phyloP scores from a whole-genome alignment of 2,888 invertebrate genomes.

The Ophion costatus region DNA sequence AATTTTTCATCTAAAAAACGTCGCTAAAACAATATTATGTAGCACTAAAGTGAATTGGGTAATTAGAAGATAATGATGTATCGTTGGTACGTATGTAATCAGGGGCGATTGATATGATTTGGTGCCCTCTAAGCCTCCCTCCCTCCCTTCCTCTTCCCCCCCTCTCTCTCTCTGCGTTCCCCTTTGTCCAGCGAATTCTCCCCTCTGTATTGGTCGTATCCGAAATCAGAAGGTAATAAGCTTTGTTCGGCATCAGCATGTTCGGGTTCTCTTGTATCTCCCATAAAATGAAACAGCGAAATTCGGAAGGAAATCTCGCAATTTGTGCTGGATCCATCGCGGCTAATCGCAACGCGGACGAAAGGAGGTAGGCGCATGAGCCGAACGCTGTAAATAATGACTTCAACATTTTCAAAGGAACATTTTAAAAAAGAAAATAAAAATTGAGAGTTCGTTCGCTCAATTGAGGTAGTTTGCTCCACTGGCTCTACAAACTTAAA shows the following conservation, averaged over 20 bases:
- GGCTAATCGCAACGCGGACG: neutral
- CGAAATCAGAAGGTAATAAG: conserved; percentile 34
- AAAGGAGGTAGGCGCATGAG: neutral
- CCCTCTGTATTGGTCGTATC: conserved; percentile 13
- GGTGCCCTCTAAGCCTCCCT: neutral
- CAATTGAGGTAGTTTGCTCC: too few species aligned
- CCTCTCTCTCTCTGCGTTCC: neutral
- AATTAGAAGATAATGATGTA: neutral
- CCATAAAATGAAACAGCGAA: conserved; percentile 21
- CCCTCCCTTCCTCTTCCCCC: neutral
- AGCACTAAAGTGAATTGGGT: neutral
- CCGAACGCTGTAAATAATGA: neutral
- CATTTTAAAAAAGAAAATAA: too few species aligned
- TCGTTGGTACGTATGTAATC: neutral
- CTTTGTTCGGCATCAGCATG: conserved; percentile 19
- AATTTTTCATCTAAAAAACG: neutral
- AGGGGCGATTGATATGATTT: neutral
- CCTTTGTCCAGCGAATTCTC: neutral
- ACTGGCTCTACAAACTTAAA: neutral
- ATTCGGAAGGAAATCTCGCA: conserved; percentile 20
- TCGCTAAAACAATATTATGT: neutral
- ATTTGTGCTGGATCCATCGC: conserved; percentile 9
- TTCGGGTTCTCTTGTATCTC: conserved; percentile 18
- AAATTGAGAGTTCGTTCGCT: too few species aligned
- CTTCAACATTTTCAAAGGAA: neutral